Evolutionary conservation across 2,888 invertebrate species (phyloP).

Genomic region (Cerastis leucographa): DNA sequence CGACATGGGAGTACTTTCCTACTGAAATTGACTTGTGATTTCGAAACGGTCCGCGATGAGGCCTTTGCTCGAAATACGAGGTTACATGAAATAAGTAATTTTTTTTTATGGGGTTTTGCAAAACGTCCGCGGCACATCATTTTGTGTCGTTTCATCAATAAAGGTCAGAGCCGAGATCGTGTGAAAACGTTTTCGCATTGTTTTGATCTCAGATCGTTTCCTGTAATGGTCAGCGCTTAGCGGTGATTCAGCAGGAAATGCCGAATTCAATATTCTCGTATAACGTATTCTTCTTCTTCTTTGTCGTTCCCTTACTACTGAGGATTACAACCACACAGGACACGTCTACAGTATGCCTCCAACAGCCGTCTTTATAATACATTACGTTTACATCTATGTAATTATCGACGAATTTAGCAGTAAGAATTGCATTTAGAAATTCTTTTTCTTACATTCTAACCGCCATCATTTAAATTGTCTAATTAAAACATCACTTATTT

Average conservation of each 20-base stretch:
- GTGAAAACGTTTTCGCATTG: neutral
- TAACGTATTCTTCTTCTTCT: neutral
- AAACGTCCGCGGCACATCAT: constrained; percentile 1
- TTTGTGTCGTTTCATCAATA: neutral
- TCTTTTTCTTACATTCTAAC: neutral
- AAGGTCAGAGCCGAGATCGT: neutral
- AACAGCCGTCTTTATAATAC: too few relatives aligned
- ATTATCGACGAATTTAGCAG: neutral
- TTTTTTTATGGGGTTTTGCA: neutral
- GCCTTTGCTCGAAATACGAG: neutral
- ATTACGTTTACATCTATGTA: neutral
- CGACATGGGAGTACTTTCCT: neutral
- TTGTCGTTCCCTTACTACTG: too few relatives aligned
- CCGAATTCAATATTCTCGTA: neutral
- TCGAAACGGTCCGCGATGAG: neutral
- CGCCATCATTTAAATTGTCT: neutral
- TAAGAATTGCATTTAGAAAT: neutral
- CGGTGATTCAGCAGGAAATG: constrained; percentile 1
- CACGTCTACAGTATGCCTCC: too few relatives aligned
- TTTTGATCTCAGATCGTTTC: neutral
- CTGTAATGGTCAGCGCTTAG: neutral
- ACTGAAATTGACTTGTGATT: constrained; percentile 7
- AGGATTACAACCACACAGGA: too few relatives aligned
- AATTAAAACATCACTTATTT: neutral
- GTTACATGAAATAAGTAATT: neutral